Evolutionary conservation across 2,113 vertebrate species (phyloP).

Genomic region (Blennius ocellaris): DNA sequence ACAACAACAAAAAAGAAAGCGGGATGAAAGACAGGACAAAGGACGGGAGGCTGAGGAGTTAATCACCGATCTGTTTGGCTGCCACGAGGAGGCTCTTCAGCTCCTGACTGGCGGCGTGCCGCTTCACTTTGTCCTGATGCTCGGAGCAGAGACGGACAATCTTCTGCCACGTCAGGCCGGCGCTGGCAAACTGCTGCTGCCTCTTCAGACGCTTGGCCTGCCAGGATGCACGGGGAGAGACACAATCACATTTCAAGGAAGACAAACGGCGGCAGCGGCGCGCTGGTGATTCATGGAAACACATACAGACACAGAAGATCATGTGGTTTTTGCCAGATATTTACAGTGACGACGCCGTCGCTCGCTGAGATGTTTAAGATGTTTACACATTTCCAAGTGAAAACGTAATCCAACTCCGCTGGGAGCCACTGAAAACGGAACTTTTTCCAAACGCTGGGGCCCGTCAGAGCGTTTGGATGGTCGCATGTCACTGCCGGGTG

Average conservation of each 20-base stretch:
- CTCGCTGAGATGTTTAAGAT: no score
- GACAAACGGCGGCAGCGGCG: neutral
- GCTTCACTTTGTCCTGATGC: conserved; percentile 86
- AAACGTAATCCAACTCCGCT: no score
- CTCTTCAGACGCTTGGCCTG: conserved; percentile 91
- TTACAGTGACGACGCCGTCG: no score
- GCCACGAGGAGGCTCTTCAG: conserved; percentile 91
- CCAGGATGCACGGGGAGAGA: conserved; percentile 44
- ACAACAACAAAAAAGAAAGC: no score
- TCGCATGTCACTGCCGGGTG: no score
- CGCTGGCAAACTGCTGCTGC: conserved; percentile 85
- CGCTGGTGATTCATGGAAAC: no score
- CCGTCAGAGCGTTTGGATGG: no score
- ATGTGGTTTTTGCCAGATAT: no score
- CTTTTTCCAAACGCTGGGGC: no score
- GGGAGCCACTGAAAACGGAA: no score
- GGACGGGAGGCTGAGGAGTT: conserved; percentile 49
- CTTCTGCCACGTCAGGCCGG: conserved; percentile 93
- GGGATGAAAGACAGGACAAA: conserved; percentile 10
- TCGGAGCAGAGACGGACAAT: conserved; percentile 90
- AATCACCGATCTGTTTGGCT: conserved; percentile 94
- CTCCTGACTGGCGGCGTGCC: conserved; percentile 85
- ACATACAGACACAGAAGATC: no score
- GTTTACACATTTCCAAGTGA: no score
- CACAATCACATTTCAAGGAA: conserved; percentile 18